Evolutionary conservation across 2,888 invertebrate genomes (phyloP), one percentile per base, ranked within the genome.

Genomic region (Euzetes globulus): DNA sequence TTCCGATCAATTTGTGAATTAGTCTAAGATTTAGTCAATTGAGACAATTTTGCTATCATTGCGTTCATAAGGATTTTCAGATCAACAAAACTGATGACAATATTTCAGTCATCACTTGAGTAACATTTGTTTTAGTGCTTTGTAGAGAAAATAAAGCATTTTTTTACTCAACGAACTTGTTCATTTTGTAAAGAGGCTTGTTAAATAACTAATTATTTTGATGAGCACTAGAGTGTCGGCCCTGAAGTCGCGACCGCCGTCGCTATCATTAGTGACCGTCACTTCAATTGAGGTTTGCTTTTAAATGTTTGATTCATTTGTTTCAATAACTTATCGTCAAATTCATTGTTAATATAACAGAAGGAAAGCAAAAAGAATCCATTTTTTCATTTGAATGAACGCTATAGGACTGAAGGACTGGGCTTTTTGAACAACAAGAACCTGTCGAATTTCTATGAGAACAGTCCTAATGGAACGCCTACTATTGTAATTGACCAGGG

Each of bases 221-320:
- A 41, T 41, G 41, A 41, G 11, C 41, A 1, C 6, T 13, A 52
- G 19, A 52, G 22, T 52, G 5, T 19, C 52, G n/a, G 11, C 58
- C 2, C 22, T 25, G 27, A 63, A 33, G 11, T 3, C 19, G 15
- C 29, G 63, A 17, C 63, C 63, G 63, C 33, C 63, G 15, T 63
- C 63, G 33, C 63, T 63, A 1, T 63, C 63, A 6, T 63, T 63
- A 63, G 63, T 63, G 15, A 63, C 63, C 19, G 63, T 63, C 29
- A 63, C 63, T 63, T 63, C 63, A 7, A 33, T 63, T 17, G 63
- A 63, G 63, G 63, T 63, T 6, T 17, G 17, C 1, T 4, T 33
- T 41, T 13, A 11, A 13, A 13, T 41, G 41, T 13, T 25, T 29
- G 19, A 63, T 2, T n/a, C 17, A 33, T 17, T 33, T 7, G 1